A percentile compares a stretch with the other conserved stretches of the same genome.
Conservation (phyloP, 2,888 invertebrate genomes). For the Teleiodes luculella region DNA sequence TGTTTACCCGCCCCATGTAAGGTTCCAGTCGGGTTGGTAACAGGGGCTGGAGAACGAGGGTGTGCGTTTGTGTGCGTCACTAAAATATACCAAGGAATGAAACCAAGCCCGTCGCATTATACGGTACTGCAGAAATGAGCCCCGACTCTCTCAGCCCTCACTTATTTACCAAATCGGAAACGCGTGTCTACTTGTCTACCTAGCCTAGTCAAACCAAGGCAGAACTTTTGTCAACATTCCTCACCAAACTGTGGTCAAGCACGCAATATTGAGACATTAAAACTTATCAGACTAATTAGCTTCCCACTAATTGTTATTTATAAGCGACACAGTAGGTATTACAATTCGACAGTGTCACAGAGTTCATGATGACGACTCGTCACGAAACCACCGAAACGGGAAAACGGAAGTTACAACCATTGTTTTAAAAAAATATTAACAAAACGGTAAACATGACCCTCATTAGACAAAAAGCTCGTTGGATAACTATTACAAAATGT, state of each 20-base stretch:
- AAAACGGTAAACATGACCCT: not conserved
- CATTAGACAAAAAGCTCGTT: not conserved
- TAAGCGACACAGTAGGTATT: constrained; percentile 40
- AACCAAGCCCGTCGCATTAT: not conserved
- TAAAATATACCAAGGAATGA: constrained; percentile 22
- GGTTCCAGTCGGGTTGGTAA: constrained; percentile 44
- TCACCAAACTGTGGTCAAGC: constrained; percentile 47
- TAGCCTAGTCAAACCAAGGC: constrained; percentile 4
- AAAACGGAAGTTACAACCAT: not conserved
- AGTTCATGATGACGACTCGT: constrained; percentile 30
- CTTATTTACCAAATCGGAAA: constrained; percentile 27
- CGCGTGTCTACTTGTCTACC: constrained; percentile 14
- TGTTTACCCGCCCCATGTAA: constrained; percentile 44
- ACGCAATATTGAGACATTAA: constrained; percentile 64
- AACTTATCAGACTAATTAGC: constrained; percentile 69
- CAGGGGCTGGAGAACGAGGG: constrained; percentile 41
- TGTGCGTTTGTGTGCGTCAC: constrained; percentile 30
- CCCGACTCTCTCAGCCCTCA: constrained; percentile 5
- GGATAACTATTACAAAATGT: constrained; percentile 22
- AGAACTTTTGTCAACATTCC: constrained; percentile 27
- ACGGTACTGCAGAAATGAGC: not conserved
- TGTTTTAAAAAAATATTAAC: not conserved
- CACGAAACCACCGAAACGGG: constrained; percentile 27
- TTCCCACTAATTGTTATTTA: constrained; percentile 57
- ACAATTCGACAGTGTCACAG: constrained; percentile 40